Percentiles rank a stretch among this genome's conserved stretches.
Conservation (phyloP, 2,797 vertebrate genomes). For the Eulemur coronatus region DNA sequence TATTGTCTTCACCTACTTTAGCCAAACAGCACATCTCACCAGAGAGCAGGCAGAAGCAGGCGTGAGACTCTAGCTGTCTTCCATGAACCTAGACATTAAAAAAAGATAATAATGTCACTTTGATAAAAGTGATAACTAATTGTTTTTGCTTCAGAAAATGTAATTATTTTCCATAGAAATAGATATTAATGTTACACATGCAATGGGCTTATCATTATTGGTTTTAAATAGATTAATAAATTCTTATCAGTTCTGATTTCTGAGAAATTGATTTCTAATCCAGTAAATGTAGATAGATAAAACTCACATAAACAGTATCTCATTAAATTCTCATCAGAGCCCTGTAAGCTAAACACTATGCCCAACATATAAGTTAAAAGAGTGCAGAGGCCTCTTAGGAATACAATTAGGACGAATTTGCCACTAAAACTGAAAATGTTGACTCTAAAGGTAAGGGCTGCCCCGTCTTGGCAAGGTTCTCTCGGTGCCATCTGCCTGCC, state of each 20-base stretch:
- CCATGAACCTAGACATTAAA: background rate
- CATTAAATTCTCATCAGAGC: background rate
- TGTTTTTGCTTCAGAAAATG: background rate
- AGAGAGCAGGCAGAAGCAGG: background rate
- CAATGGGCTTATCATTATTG: background rate
- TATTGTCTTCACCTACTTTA: background rate
- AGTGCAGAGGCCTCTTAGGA: background rate
- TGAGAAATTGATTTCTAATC: background rate
- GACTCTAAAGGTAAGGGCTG: background rate
- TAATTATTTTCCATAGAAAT: background rate
- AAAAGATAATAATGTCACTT: background rate
- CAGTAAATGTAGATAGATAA: background rate
- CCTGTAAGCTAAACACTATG: background rate
- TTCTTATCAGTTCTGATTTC: background rate
- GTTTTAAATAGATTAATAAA: background rate
- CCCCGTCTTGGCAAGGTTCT: background rate
- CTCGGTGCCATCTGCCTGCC: background rate
- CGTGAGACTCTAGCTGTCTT: background rate
- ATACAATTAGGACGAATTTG: background rate
- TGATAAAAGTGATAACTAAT: background rate
- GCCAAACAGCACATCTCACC: too few species aligned
- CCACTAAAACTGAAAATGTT: background rate
- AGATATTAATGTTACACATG: background rate
- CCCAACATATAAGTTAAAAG: background rate
- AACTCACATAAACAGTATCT: background rate